Evolutionary conservation across 2,113 vertebrate species (phyloP).

Genomic region (Ploceus nigricollis): DNA sequence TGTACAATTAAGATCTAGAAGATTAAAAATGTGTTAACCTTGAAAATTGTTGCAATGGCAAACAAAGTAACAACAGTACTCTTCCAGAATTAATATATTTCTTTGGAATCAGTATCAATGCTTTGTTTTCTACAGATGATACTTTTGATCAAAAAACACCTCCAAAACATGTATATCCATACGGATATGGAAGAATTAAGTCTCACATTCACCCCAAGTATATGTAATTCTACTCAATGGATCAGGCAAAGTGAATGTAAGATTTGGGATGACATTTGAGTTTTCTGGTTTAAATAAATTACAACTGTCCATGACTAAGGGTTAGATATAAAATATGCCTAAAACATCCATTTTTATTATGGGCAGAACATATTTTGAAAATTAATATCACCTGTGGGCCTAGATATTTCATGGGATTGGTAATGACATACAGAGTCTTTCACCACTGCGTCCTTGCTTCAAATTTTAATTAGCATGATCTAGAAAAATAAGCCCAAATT

Average conservation of each 20-base stretch:
- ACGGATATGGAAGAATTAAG: background rate
- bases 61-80: background rate
- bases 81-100: background rate
- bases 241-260: background rate
- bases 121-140: background rate
- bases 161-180: background rate
- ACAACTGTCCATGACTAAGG: background rate
- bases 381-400: background rate
- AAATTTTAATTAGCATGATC: background rate
- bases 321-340: background rate
- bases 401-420: background rate
- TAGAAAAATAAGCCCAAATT: background rate
- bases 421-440: slow-evolving; percentile 60
- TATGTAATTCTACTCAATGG: background rate
- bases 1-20: background rate
- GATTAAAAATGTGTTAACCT: background rate
- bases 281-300: background rate
- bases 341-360: background rate
- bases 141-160: background rate
- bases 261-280: background rate
- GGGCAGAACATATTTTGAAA: background rate
- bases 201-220: background rate
- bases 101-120: background rate
- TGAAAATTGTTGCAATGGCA: background rate
- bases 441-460: background rate